A percentile compares a stretch with the other conserved stretches of the same genome.
Conservation (phyloP, 2,888 invertebrate genomes). For the Gisinianus flammeolus region DNA sequence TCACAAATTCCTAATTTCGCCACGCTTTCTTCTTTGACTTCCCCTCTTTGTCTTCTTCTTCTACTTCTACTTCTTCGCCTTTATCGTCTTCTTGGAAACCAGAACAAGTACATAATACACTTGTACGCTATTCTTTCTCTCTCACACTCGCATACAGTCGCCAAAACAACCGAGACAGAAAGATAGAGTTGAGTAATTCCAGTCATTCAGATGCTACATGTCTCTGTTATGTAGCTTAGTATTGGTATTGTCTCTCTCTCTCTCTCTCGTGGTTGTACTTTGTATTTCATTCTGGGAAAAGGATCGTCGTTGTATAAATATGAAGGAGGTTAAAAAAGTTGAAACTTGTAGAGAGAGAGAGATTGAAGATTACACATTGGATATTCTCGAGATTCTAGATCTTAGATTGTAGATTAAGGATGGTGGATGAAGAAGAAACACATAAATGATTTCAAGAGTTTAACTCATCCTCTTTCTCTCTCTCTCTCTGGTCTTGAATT, state of each 20-base stretch:
- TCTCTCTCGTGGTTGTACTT: background rate
- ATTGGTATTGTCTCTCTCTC: conserved; percentile 2
- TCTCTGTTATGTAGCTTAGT: too few species aligned
- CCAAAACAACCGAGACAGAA: too few species aligned
- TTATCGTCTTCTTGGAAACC: background rate
- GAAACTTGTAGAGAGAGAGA: background rate
- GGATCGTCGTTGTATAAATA: background rate
- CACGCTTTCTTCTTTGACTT: background rate
- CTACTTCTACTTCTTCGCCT: background rate
- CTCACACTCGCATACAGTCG: too few species aligned
- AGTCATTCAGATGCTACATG: too few species aligned
- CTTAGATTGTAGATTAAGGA: background rate
- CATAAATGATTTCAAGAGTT: conserved; percentile 1
- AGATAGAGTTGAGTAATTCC: too few species aligned
- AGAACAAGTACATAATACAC: too few species aligned
- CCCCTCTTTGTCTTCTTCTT: background rate
- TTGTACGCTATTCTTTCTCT: background rate
- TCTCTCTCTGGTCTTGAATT: background rate
- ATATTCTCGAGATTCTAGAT: background rate
- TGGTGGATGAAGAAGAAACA: background rate
- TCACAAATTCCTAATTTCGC: background rate
- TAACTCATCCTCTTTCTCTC: background rate
- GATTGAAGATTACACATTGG: background rate
- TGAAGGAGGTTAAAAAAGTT: background rate
- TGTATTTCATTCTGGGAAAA: background rate